Evolutionary conservation across 2,888 invertebrate genomes (phyloP).

Genomic region (Ctena decussata): DNA sequence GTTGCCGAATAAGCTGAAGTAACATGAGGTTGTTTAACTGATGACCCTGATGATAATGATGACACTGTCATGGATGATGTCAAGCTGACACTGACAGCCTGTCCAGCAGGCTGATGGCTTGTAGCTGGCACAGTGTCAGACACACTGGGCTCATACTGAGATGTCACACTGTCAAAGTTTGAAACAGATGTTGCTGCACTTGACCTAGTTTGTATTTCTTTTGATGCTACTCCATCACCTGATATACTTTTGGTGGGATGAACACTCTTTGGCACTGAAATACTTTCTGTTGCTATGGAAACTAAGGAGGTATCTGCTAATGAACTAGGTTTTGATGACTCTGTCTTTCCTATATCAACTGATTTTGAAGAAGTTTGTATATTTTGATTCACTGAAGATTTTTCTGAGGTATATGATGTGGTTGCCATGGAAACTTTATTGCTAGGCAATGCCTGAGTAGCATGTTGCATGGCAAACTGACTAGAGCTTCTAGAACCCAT

Average conservation of each 20-base stretch:
- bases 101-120: not conserved
- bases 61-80: not conserved
- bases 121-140: conserved; percentile 39
- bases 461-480: conserved; percentile 67
- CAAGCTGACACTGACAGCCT: not conserved
- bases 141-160: conserved; percentile 22
- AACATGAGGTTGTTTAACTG: not conserved
- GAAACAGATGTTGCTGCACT: not conserved
- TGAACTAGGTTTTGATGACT: not conserved
- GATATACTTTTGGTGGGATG: not conserved
- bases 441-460: conserved; percentile 55
- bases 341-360: not conserved
- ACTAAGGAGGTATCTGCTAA: not conserved
- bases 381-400: not conserved
- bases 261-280: conserved; percentile 11
- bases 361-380: not conserved
- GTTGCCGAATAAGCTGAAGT: conserved; percentile 22
- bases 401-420: conserved; percentile 37
- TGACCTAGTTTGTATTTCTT: not conserved
- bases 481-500: conserved; percentile 16
- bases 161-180: not conserved
- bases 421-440: conserved; percentile 45
- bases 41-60: not conserved
- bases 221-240: not conserved
- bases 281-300: not conserved